A percentile compares a stretch with the other conserved stretches of the same genome.
phyloP scores from a whole-genome alignment of 2,888 invertebrate species.

The Cotesia congregata region DNA sequence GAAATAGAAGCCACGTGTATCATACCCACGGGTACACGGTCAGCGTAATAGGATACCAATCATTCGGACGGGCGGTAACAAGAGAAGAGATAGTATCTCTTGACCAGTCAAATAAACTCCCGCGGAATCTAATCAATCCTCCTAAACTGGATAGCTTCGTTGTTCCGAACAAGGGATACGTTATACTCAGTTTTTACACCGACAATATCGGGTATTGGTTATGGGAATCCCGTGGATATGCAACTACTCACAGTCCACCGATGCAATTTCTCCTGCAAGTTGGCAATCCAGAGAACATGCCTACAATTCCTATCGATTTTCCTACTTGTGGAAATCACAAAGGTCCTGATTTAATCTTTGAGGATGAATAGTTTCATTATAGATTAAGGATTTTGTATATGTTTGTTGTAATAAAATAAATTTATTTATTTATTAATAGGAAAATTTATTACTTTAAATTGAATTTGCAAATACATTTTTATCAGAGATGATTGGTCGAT shows the following conservation, averaged over 20 bases:
- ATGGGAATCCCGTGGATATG: slow-evolving; percentile 58
- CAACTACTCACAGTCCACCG: slow-evolving; percentile 48
- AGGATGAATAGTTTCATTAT: slow-evolving; percentile 42
- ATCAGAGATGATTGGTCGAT: too few species aligned
- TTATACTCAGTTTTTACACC: slow-evolving; percentile 54
- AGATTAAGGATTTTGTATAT: slow-evolving; percentile 32
- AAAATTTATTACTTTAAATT: too few species aligned
- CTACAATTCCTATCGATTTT: slow-evolving; percentile 57
- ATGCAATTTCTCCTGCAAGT: slow-evolving; percentile 61
- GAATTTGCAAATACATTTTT: too few species aligned
- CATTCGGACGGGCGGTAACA: slow-evolving; percentile 67
- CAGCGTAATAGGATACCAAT: slow-evolving; percentile 51
- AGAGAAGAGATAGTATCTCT: slow-evolving; percentile 68
- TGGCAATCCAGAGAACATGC: slow-evolving; percentile 53
- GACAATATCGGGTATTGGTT: slow-evolving; percentile 61
- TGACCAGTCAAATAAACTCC: slow-evolving; percentile 65
- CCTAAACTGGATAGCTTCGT: slow-evolving; percentile 75
- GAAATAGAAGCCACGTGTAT: slow-evolving; percentile 74
- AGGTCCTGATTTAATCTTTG: slow-evolving; percentile 56
- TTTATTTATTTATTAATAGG: slow-evolving; percentile 25
- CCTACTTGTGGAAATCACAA: slow-evolving; percentile 60
- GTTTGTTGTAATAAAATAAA: slow-evolving; percentile 34
- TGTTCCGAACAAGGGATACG: slow-evolving; percentile 76
- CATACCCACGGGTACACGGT: slow-evolving; percentile 74
- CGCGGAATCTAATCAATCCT: slow-evolving; percentile 71